Evolutionary conservation across 2,113 vertebrate genomes (phyloP), one percentile per base, ranked within the genome.

Genomic region (Circaetus cinerascens): DNA sequence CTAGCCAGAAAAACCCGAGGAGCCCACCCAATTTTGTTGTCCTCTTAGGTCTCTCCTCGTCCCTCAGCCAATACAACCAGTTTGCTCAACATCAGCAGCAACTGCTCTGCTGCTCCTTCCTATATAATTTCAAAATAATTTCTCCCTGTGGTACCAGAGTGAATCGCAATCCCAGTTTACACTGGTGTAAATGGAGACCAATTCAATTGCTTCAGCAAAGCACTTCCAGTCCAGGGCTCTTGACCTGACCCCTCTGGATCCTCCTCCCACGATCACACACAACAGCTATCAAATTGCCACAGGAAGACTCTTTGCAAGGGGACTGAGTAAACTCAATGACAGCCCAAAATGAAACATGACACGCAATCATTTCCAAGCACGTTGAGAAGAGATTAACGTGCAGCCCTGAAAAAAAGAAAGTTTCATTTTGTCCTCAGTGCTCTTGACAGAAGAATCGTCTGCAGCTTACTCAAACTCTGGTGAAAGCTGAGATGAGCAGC

Each of bases 391-490:
- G 92, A 96, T 97, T 94, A 90, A 74, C 27, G 15, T 7, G 57
- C 86, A 76, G 63, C 73, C 59, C 79, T 53, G 56, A 20, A 76
- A 27, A 53, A 62, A 30, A 36, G 4, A 15, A 59, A 81, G 53
- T 69, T 93, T 88, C 87, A 85, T 95, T 95, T 96, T 74, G 76
- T 95, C 96, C 93, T 95, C 64, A 4, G 74, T 85, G 87, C 69
- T 95, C 95, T 95, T 94, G 97, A 93, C 91, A 94, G 94, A 72
- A 88, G 92, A 73, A 76, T 91, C 11, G 0, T 29, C 91, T 62
- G 94, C 11, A 45, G 80, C 48, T 89, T 48, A 20, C 51, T 93
- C 60, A 12, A 22, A 57, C 43, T n/a, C 62, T 0, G 5, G 29
- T 25, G 71, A 90, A 68, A 90, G 85, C 72, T 2, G 32, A 88